Evolutionary conservation across 2,113 vertebrate genomes (phyloP).

Genomic region (Alaudala cheleensis): DNA sequence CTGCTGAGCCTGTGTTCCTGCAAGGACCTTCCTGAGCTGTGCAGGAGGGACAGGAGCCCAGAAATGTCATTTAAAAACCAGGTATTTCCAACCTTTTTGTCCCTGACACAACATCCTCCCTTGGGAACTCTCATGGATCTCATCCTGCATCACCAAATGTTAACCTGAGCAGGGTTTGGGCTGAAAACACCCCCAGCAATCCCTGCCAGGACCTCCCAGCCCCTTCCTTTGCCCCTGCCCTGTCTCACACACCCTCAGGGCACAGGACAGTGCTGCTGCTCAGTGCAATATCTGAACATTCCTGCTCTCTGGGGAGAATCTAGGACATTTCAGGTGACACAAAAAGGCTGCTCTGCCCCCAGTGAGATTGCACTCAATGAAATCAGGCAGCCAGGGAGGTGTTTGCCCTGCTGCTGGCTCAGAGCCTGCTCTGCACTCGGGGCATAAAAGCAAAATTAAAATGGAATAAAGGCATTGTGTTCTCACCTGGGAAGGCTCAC

Average conservation of each 20-base stretch:
- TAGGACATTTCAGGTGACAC: not conserved
- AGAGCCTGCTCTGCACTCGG: not conserved
- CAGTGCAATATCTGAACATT: not conserved
- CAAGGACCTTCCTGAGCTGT: not conserved
- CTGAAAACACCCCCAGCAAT: not conserved
- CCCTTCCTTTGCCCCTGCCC: not conserved
- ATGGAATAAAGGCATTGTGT: not conserved
- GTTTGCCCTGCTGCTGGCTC: not conserved
- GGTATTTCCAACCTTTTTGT: not conserved
- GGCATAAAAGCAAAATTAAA: not conserved
- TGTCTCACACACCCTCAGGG: too few relatives aligned
- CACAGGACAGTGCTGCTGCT: not conserved
- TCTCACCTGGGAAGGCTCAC: not conserved
- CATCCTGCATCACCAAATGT: accelerated
- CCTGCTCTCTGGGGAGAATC: not conserved
- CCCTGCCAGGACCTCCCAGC: not conserved
- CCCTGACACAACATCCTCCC: not conserved
- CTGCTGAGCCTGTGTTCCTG: not conserved
- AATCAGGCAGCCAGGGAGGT: not conserved
- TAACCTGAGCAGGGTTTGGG: not conserved
- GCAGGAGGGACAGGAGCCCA: not conserved
- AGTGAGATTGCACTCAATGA: not conserved
- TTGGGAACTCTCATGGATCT: not conserved
- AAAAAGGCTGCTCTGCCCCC: not conserved
- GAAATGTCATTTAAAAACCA: not conserved